These are phyloP conservation scores for Cirrhinus molitorella DNA, from an alignment of 2,797 vertebrate species.

Conservation along the genomic window DNA sequence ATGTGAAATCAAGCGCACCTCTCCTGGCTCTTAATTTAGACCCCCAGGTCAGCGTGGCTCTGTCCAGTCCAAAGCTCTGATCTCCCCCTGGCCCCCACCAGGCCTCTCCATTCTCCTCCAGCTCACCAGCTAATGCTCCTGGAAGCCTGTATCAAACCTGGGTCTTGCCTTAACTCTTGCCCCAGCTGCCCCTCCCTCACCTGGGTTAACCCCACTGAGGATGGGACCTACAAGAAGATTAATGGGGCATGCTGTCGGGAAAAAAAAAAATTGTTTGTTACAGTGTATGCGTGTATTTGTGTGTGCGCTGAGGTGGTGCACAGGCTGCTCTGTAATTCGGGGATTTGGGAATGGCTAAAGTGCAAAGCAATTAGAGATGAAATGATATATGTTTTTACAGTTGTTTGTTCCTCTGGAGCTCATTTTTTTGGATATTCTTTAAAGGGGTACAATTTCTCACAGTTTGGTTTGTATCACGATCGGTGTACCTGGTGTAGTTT, in stretches of 20 bases:
- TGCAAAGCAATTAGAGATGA: conserved; percentile 48
- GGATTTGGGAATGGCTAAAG: conserved; percentile 40
- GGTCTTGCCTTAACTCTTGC: conserved; percentile 72
- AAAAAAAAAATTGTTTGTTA: conserved; percentile 68
- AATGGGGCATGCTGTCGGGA: conserved; percentile 71
- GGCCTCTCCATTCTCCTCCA: conserved; percentile 50
- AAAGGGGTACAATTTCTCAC: not conserved
- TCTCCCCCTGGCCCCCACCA: conserved; percentile 49
- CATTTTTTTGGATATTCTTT: conserved; percentile 10
- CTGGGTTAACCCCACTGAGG: conserved; percentile 77
- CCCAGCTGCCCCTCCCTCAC: conserved; percentile 70
- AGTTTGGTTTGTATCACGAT: not conserved
- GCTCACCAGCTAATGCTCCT: conserved; percentile 76
- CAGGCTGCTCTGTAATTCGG: conserved; percentile 22
- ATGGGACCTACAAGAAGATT: conserved; percentile 77
- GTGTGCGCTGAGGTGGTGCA: conserved; percentile 41
- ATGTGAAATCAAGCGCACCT: conserved; percentile 49
- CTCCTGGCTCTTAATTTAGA: conserved; percentile 62
- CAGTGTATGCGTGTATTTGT: conserved; percentile 43
- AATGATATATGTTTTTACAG: conserved; percentile 20
- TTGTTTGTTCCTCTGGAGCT: conserved; percentile 22
- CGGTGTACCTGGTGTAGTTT: not conserved
- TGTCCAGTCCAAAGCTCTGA: conserved; percentile 26
- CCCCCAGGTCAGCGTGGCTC: conserved; percentile 47
- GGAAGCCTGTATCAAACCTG: conserved; percentile 69